phyloP scores from a whole-genome alignment of 2,113 vertebrate genomes.

The Notarius lentiginosus region DNA sequence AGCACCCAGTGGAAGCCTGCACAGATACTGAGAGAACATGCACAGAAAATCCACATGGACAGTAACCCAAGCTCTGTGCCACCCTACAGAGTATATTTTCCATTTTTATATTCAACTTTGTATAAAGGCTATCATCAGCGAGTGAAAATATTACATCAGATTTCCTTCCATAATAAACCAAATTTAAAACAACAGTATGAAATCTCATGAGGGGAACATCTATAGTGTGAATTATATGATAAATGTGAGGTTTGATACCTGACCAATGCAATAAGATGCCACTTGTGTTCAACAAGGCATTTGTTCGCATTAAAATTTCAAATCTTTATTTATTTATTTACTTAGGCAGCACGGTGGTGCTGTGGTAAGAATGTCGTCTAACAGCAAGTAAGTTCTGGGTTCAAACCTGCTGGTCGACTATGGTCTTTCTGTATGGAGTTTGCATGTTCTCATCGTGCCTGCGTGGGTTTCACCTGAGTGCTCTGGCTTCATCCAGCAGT shows the following conservation, averaged over 20 bases:
- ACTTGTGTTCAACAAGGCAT: background rate
- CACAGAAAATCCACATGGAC: background rate
- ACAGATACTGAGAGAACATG: background rate
- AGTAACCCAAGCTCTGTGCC: background rate
- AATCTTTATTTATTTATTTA: background rate
- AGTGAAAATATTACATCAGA: background rate
- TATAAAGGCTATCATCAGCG: background rate
- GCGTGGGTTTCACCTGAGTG: too few relatives aligned
- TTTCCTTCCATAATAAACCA: background rate
- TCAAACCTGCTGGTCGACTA: too few relatives aligned
- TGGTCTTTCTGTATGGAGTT: too few relatives aligned
- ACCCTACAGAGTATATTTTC: background rate
- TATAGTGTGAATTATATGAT: background rate
- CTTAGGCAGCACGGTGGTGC: too few relatives aligned
- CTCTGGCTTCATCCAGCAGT: too few relatives aligned
- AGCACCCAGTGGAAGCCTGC: background rate
- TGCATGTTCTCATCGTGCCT: too few relatives aligned
- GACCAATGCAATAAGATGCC: background rate
- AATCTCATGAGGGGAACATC: background rate
- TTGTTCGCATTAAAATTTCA: background rate
- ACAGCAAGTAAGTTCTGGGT: too few relatives aligned
- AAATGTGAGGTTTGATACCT: background rate
- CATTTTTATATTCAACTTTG: background rate
- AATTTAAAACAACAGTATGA: background rate
- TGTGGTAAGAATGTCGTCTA: too few relatives aligned